phyloP scores from a whole-genome alignment of 2,113 vertebrate species.

The Heterocephalus glaber region DNA sequence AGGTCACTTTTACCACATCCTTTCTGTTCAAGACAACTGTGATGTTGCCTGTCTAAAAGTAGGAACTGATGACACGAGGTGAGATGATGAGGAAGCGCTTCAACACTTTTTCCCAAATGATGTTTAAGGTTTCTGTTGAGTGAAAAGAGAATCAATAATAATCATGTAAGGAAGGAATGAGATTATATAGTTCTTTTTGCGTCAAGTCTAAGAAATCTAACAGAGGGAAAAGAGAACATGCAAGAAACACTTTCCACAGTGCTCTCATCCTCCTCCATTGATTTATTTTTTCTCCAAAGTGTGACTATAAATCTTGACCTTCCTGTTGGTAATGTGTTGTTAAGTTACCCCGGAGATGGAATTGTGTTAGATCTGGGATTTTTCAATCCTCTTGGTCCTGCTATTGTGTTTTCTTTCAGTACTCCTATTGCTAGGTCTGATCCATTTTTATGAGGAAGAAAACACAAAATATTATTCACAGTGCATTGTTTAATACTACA shows the following conservation, averaged over 20 bases:
- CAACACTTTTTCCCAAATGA: not conserved
- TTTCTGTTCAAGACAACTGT: not conserved
- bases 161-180: not conserved
- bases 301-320: not conserved
- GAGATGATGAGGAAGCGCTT: not conserved
- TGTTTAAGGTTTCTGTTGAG: not conserved
- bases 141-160: not conserved
- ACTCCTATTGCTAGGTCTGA: not conserved
- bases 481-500: not conserved
- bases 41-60: not conserved
- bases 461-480: conserved; percentile 38
- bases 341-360: not conserved
- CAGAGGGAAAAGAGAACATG: not conserved
- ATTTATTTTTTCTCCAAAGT: conserved; percentile 6
- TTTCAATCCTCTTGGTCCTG: not conserved
- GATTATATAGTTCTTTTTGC: not conserved
- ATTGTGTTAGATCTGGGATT: not conserved
- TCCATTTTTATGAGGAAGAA: not conserved
- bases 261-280: not conserved
- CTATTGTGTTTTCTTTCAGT: not conserved
- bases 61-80: not conserved
- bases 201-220: not conserved
- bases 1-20: not conserved
- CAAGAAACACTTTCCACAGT: not conserved
- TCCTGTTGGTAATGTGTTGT: not conserved